A percentile compares a stretch with the other conserved stretches of the same genome.
Evolutionary conservation across 2,888 invertebrate genomes (phyloP).

Genomic region (Dicranocentrus wangi): DNA sequence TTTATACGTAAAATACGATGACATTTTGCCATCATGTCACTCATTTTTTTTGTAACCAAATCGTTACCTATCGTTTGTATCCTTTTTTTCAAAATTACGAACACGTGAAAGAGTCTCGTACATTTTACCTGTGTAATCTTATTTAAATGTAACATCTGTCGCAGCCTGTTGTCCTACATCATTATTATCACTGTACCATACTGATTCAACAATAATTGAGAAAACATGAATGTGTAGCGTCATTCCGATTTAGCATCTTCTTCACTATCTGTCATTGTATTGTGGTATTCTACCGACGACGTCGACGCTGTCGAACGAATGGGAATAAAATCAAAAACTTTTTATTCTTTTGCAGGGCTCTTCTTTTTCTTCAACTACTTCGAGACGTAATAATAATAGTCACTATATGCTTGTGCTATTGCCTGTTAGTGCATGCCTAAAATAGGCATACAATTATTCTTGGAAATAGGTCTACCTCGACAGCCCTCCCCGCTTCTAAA

Average conservation of each 20-base stretch:
- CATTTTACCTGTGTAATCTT: neutral
- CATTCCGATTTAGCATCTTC: too few relatives aligned
- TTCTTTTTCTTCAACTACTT: too few relatives aligned
- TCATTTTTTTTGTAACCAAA: too few relatives aligned
- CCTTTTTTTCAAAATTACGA: conserved; percentile 2
- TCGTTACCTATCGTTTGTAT: too few relatives aligned
- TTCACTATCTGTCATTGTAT: too few relatives aligned
- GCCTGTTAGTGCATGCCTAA: neutral
- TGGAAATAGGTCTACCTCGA: conserved; percentile 25
- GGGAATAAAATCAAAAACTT: too few relatives aligned
- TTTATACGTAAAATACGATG: too few relatives aligned
- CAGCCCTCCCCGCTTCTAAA: neutral
- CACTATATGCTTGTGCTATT: neutral
- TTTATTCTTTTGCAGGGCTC: too few relatives aligned
- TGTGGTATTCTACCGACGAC: too few relatives aligned
- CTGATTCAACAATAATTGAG: neutral
- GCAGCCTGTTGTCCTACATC: conserved; percentile 24
- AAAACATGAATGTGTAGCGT: too few relatives aligned
- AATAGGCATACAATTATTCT: conserved; percentile 16
- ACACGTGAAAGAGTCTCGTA: conserved; percentile 1
- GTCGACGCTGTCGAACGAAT: too few relatives aligned
- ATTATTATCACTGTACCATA: neutral
- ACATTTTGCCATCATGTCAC: too few relatives aligned
- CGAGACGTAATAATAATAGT: neutral
- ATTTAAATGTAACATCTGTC: conserved; percentile 21